phyloP scores from a whole-genome alignment of 1,140 invertebrate genomes.

The Eubasilissa regina region DNA sequence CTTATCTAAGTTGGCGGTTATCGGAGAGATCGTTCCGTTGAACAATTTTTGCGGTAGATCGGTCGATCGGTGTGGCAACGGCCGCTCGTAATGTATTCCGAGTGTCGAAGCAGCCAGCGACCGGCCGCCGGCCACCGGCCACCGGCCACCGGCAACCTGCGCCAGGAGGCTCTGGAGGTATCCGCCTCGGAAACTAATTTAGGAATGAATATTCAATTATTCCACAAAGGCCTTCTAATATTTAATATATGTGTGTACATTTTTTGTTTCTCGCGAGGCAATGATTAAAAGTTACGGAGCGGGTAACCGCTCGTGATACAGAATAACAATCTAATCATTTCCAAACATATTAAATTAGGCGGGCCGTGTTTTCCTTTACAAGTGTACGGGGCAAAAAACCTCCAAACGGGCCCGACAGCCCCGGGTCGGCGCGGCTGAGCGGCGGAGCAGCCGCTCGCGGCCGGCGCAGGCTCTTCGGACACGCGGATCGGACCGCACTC shows the following conservation, averaged over 20 bases:
- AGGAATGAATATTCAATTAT: slow-evolving; percentile 54
- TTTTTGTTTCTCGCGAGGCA: slow-evolving; percentile 45
- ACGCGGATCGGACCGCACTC: too few relatives aligned
- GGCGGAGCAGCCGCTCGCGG: neutral
- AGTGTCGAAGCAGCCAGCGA: too few relatives aligned
- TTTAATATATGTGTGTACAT: slow-evolving; percentile 40
- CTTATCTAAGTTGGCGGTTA: too few relatives aligned
- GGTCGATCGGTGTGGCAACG: too few relatives aligned
- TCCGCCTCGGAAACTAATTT: slow-evolving; percentile 29
- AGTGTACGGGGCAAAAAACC: slow-evolving; percentile 49
- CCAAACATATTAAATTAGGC: slow-evolving; percentile 60
- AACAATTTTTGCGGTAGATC: too few relatives aligned
- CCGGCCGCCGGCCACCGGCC: too few relatives aligned
- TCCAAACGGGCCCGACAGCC: slow-evolving; percentile 37
- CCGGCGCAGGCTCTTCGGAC: slow-evolving; percentile 44
- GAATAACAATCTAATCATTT: slow-evolving; percentile 60
- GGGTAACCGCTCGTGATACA: slow-evolving; percentile 54
- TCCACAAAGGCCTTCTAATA: slow-evolving; percentile 27
- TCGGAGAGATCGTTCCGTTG: too few relatives aligned
- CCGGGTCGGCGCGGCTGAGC: slow-evolving; percentile 20
- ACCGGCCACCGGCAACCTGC: too few relatives aligned
- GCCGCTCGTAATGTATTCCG: too few relatives aligned
- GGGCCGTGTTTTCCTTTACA: slow-evolving; percentile 55
- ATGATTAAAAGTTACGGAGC: slow-evolving; percentile 56
- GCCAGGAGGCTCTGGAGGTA: too few relatives aligned